Percentiles rank a stretch among this genome's conserved stretches.
phyloP scores from a whole-genome alignment of 2,113 vertebrate genomes.

The Caranx ignobilis region DNA sequence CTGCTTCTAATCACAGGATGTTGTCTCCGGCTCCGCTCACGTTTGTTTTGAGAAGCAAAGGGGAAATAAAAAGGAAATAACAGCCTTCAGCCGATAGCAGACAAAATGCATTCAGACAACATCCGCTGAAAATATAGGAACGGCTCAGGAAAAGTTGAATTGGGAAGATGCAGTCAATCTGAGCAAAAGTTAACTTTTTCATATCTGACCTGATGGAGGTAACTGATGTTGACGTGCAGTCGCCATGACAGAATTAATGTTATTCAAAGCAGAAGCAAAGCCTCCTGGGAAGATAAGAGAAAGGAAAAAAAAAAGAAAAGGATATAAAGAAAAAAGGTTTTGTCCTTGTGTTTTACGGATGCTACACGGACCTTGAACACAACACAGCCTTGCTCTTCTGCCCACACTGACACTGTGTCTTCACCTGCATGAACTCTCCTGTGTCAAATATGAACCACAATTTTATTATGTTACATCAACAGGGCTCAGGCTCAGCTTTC shows the following conservation, averaged over 20 bases:
- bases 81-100: conserved; percentile 9
- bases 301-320: background rate
- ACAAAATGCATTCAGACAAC: conserved; percentile 10
- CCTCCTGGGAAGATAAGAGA: background rate
- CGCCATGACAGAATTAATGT: background rate
- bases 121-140: background rate
- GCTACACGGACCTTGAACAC: background rate
- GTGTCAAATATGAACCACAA: background rate
- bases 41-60: conserved; percentile 24
- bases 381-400: background rate
- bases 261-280: background rate
- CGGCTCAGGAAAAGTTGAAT: background rate
- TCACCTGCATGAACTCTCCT: background rate
- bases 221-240: background rate
- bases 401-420: background rate
- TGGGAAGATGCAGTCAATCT: background rate
- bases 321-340: background rate
- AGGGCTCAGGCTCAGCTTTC: background rate
- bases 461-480: background rate
- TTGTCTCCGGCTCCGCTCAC: background rate
- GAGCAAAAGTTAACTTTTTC: background rate
- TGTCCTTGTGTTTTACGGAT: background rate
- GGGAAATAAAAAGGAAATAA: background rate
- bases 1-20: background rate
- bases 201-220: background rate